Evolutionary conservation across 2,888 invertebrate genomes (phyloP), one percentile per base, ranked within the genome.

Genomic region (Drosophila nr. fundita): DNA sequence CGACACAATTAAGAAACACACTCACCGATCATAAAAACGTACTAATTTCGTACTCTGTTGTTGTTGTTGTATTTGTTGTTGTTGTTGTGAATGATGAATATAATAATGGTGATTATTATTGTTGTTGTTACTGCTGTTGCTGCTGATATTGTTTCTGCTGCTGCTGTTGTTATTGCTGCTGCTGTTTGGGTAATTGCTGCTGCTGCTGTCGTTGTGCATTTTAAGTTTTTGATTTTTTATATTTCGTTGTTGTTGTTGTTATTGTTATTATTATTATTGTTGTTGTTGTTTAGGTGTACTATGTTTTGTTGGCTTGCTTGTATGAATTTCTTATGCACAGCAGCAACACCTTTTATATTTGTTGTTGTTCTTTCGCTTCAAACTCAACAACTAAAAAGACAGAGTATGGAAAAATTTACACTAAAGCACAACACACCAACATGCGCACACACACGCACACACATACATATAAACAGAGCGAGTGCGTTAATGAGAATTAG

Each of bases 11-110:
- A 18, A 45, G 45, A 64, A 65, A 65, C 60, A 82, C 85, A 82
- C 85, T 87, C 86, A 85, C 85, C 85, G 86, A 74, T 88, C 86
- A 65, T 70, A 77, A 62, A 74, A 73, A 64, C 74, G 79, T 66
- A 69, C 30, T 54, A 80, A 48, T 80, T 80, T 80, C 40, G 70
- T 68, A 68, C 50, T 79, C 54, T 66, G 77, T 68, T 65, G 78
- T 48, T 67, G 62, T 52, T 52, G 73, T 38, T 50, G 50, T 15
- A 58, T 38, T 50, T 71, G 60, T 62, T 66, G 61, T 59, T 80
- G 55, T 34, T 42, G 42, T 21, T 80, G 55, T 45, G 45, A 63
- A 55, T 49, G 74, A 50, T 62, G 62, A 11, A 57, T 36, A 38
- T 75, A 52, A 71, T 53, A 63, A 71, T 70, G 50, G 32, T 66